These are phyloP conservation scores for Pseudomyrmex pallidus DNA, from an alignment of 1,140 invertebrate genomes.

Conservation along the genomic window DNA sequence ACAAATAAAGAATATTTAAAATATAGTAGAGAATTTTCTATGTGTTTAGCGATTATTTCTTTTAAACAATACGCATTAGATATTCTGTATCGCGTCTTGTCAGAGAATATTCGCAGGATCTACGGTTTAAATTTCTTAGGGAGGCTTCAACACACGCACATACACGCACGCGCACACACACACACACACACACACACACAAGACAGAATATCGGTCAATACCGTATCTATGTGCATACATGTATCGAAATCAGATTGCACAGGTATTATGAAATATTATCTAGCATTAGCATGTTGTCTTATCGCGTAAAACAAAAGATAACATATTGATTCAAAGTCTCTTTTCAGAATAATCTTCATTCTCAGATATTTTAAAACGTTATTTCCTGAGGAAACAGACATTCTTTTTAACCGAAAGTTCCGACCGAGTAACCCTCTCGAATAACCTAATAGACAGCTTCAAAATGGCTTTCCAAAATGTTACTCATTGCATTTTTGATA, in stretches of 20 bases:
- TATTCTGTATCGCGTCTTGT: no score
- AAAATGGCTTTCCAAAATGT: conserved; percentile 85
- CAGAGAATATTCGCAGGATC: background rate
- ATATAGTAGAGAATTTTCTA: no score
- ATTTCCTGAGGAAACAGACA: background rate
- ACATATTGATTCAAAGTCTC: background rate
- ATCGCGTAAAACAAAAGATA: background rate
- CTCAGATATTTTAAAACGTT: background rate
- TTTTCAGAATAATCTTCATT: background rate
- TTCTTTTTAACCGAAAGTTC: background rate
- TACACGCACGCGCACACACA: no score
- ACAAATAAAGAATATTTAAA: no score
- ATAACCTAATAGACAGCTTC: conserved; percentile 35
- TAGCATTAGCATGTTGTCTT: background rate
- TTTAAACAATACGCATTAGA: no score
- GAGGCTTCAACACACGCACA: background rate
- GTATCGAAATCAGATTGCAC: background rate
- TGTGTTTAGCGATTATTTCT: no score
- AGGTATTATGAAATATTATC: background rate
- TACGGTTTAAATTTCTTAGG: background rate
- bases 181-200: no score
- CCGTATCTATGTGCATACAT: background rate
- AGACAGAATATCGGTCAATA: conserved; percentile 19
- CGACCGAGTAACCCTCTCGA: background rate
- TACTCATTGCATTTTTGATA: conserved; percentile 94